A percentile compares a stretch with the other conserved stretches of the same genome.
Conservation (phyloP, 92 coral and sea anemone genomes). For the Anthopleura xanthogrammica region DNA sequence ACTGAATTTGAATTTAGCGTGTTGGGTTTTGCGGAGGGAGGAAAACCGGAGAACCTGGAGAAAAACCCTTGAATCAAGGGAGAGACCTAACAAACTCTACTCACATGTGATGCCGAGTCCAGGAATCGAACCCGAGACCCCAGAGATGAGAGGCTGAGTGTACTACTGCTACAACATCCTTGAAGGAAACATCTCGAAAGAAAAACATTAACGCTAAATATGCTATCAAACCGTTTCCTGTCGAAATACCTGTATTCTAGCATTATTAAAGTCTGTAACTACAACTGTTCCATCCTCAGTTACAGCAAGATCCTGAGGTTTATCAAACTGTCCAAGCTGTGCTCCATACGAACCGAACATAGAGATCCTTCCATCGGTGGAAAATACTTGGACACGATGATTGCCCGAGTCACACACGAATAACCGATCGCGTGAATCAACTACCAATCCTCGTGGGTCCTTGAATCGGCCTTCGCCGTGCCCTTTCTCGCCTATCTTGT, state of each 20-base stretch:
- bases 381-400: constrained; percentile 72
- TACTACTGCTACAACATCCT: no score
- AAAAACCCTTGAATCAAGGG: no score
- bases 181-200: no score
- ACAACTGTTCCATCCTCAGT: constrained; percentile 50
- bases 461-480: constrained; percentile 58
- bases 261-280: constrained; percentile 71
- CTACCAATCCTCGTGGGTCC: constrained; percentile 74
- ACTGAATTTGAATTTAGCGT: no score
- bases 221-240: not conserved
- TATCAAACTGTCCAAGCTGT: constrained; percentile 65
- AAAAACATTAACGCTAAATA: no score
- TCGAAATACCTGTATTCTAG: constrained; percentile 61
- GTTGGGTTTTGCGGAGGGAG: no score
- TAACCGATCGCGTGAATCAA: constrained; percentile 58
- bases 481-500: constrained; percentile 57
- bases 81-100: no score
- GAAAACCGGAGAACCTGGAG: no score
- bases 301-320: constrained; percentile 67
- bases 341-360: constrained; percentile 64
- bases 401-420: constrained; percentile 79
- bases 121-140: no score
- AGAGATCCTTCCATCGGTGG: constrained; percentile 63
- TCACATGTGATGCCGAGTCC: no score
- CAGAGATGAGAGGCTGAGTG: no score